A percentile compares a stretch with the other conserved stretches of the same genome.
Evolutionary conservation across 2,797 vertebrate genomes (phyloP).

Genomic region (Erpetoichthys calabaricus): DNA sequence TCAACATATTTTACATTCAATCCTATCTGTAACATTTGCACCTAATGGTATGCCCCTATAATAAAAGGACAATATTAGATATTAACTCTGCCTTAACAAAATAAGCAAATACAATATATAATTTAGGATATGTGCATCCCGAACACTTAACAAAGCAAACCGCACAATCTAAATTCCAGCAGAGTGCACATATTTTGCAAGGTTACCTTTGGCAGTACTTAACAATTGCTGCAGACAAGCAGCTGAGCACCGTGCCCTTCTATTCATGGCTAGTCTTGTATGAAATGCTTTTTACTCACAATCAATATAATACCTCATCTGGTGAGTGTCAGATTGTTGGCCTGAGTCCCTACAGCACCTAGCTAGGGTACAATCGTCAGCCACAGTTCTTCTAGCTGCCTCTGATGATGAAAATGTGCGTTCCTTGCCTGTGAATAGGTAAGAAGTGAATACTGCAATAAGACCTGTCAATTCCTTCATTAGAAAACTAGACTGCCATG

Average conservation of each 20-base stretch:
- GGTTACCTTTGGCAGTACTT: constrained; percentile 3
- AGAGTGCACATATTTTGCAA: not conserved
- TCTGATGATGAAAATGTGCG: not conserved
- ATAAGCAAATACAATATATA: too few relatives aligned
- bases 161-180: not conserved
- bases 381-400: not conserved
- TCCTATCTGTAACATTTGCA: too few relatives aligned
- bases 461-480: too few relatives aligned
- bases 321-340: not conserved
- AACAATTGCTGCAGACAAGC: not conserved
- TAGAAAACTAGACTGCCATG: too few relatives aligned
- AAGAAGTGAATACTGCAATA: not conserved
- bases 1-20: too few relatives aligned
- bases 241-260: not conserved
- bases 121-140: too few relatives aligned
- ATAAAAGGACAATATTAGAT: too few relatives aligned
- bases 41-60: too few relatives aligned
- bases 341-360: not conserved
- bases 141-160: too few relatives aligned
- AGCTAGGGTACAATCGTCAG: not conserved
- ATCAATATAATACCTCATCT: not conserved
- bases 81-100: too few relatives aligned
- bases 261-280: constrained; percentile 2
- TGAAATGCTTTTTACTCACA: not conserved
- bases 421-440: not conserved